Conservation (phyloP, 2,888 invertebrate species). For the Escarpia spicata region DNA sequence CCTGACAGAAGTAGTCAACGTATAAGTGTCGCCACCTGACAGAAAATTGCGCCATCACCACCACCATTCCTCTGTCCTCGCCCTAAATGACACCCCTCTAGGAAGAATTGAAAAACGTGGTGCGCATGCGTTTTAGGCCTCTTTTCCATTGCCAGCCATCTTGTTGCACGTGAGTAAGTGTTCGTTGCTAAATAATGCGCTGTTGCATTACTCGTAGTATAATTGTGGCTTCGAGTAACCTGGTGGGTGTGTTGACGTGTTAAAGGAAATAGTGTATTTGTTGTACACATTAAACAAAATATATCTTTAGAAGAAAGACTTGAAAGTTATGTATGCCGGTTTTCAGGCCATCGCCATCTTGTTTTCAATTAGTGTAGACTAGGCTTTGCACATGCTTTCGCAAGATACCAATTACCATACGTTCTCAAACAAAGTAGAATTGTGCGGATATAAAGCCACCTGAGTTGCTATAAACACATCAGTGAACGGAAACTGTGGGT, state of each 20-base stretch:
- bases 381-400: constrained; percentile 4
- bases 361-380: constrained; percentile 6
- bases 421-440: background rate
- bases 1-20: background rate
- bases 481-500: background rate
- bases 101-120: background rate
- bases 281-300: background rate
- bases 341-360: constrained; percentile 17
- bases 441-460: background rate
- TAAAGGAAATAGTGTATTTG: background rate
- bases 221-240: background rate
- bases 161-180: constrained; percentile 26
- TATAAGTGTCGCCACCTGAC: background rate
- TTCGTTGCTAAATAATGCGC: constrained; percentile 2
- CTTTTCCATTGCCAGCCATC: constrained; percentile 25
- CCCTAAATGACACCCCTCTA: background rate
- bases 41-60: background rate
- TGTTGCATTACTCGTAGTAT: background rate
- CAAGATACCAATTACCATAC: background rate
- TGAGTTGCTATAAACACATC: background rate
- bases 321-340: background rate
- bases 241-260: background rate
- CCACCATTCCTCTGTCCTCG: background rate
- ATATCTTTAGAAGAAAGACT: background rate
- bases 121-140: constrained; percentile 18